Base-by-base conservation (phyloP, 2,888 invertebrate species). In the Tenthredo scrophulariae region DNA sequence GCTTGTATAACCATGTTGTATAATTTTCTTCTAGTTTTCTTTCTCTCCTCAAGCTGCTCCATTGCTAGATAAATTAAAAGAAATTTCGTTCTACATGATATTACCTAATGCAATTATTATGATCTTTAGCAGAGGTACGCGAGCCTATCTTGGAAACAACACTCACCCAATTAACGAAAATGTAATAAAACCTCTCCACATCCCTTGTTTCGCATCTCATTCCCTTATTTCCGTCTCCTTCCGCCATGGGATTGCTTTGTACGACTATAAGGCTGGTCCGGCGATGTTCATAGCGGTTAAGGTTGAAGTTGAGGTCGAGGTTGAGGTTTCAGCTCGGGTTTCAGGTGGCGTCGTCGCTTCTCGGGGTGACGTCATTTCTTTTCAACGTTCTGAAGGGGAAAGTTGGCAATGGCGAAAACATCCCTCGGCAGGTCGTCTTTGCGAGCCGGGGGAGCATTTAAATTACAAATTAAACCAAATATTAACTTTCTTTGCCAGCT, bases 121-220 rank as follows among this genome's bases (percentile, higher is more conserved):
- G 22, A 43, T 22, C 22, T 29, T 74, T 43, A 13, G 26, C 74
- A 74, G 74, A 43, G 15, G 46, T 10, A 33, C 74, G 79, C 54
- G 33, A 65, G 54, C 50, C 50, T 46, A 50, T 77, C 54, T 54
- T n/a, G 33, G 29, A 54, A 77, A 77, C 77, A 54, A 77, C 72
- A 29, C 62, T 84, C 75, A 84, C 37, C 84, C 84, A 77, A 84
- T 84, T 84, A 84, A 84, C 84, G 74, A 74, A 77, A 84, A 84
- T 75, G 84, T 72, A 77, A 84, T 75, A 75, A 84, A 75, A 77
- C 84, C 62, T 43, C 58, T 43, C 77, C 58, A 62, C 75, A 62
- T 74, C 75, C 54, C 62, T 77, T 77, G 77, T 77, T 29, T 50
- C 54, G n/a, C 77, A 29, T 77, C 54, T 46, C 77, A 77, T 77